Base-by-base conservation (phyloP, 2,113 vertebrate species). In the Opisthocomus hoazin region DNA sequence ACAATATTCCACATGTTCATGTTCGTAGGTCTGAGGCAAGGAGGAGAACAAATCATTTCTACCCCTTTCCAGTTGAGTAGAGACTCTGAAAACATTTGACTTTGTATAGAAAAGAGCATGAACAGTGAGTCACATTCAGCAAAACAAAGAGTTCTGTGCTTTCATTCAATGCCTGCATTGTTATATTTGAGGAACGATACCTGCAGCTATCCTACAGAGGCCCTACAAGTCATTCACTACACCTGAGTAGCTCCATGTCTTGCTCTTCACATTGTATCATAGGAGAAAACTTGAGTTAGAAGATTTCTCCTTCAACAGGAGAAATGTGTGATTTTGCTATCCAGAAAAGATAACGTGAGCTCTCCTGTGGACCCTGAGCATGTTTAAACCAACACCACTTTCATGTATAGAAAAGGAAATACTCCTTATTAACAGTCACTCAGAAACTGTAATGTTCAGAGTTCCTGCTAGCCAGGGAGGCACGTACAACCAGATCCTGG, bases 401-500 rank as follows among this genome's bases (percentile, higher is more conserved):
- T 29, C 26, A 7, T 36, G 2, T n/a, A 23, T 4, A 51, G 36
- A 61, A 76, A 92, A 76, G 17, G 4, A 39, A 77, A 57, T 30
- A 27, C 10, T 48, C n/a, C 18, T 54, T 75, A 13, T 54, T 56
- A 74, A 56, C 6, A 39, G 18, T 36, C n/a, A 10, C 34, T 89
- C 26, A 79, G n/a, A 79, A 91, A 64, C 7, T 0, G 2, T 24
- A 50, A 32, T 15, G 15, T 15, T 81, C 39, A 17, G 20, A 87
- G 37, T 27, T 75, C 9, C 19, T 65, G 5, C 46, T 87, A 82
- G 19, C 17, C 51, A 78, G 58, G 20, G 7, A 41, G n/a, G 9
- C 1, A 5, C 3, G 27, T 12, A 34, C 2, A 81, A 9, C 4
- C 24, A 53, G 37, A 45, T 66, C 23, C 32, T 1, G 1, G 19